A percentile compares a stretch with the other conserved stretches of the same genome.
These are phyloP conservation scores for Beaufortia kweichowensis DNA, from an alignment of 2,113 vertebrate genomes.

Conservation along the genomic window DNA sequence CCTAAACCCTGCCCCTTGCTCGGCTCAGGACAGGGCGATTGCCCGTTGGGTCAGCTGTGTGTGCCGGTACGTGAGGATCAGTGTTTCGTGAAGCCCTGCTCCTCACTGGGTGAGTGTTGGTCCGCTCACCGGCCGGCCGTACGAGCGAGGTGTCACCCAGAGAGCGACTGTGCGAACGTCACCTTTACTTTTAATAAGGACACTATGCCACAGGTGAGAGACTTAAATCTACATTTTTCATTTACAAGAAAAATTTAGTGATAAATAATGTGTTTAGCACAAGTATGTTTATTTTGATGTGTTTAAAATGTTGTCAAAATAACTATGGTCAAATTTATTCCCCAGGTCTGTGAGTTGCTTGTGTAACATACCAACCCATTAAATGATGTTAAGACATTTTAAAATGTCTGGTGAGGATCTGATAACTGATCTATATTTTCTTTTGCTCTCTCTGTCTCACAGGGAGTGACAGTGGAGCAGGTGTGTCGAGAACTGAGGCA, in stretches of 20 bases:
- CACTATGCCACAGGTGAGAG: conserved; percentile 79
- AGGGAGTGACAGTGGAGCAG: conserved; percentile 89
- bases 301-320: too few species aligned
- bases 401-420: neutral
- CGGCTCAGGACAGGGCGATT: conserved; percentile 70
- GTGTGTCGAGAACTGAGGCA: conserved; percentile 85
- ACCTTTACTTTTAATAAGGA: conserved; percentile 88
- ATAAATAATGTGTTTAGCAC: too few species aligned
- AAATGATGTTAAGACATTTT: neutral
- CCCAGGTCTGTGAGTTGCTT: too few species aligned
- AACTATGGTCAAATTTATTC: too few species aligned
- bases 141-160: conserved; percentile 77
- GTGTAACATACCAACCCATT: too few species aligned
- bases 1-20: conserved; percentile 77
- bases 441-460: neutral
- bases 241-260: too few species aligned
- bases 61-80: conserved; percentile 76
- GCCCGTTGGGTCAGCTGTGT: conserved; percentile 76
- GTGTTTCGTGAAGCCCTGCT: conserved; percentile 83
- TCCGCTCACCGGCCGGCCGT: conserved; percentile 70
- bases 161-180: conserved; percentile 82
- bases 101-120: conserved; percentile 78
- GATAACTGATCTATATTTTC: neutral
- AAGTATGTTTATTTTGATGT: too few species aligned
- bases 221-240: too few species aligned